Percentiles rank a stretch among this genome's conserved stretches.
These are phyloP conservation scores for Raja brachyura DNA, from an alignment of 2,113 vertebrate species.

Conservation along the genomic window DNA sequence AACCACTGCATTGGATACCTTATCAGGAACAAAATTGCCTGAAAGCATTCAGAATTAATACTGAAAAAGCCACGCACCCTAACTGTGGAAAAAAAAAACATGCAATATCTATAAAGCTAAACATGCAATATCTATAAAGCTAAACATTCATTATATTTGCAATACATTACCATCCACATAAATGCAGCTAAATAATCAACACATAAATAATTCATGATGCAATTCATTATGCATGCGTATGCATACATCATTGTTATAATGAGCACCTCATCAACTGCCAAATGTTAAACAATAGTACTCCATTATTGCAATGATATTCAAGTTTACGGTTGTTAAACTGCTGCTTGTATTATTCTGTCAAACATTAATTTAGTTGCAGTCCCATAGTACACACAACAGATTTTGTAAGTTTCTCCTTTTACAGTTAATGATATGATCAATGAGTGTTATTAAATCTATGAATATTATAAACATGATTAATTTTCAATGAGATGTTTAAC, in stretches of 20 bases:
- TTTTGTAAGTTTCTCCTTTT: constrained; percentile 70
- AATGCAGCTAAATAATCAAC: constrained; percentile 99
- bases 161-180: constrained; percentile 99
- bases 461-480: constrained; percentile 97
- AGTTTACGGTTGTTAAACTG: constrained; percentile 99
- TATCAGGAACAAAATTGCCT: constrained; percentile 34
- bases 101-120: constrained; percentile 90
- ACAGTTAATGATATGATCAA: constrained; percentile 82
- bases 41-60: constrained; percentile 34
- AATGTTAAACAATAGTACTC: constrained; percentile 91
- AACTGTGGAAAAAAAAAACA: constrained; percentile 67
- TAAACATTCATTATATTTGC: constrained; percentile 95
- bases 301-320: constrained; percentile 81
- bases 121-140: constrained; percentile 86
- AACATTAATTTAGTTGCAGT: constrained; percentile 85
- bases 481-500: constrained; percentile 80
- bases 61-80: constrained; percentile 31
- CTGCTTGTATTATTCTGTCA: constrained; percentile 98
- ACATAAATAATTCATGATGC: constrained; percentile 99
- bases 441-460: constrained; percentile 82
- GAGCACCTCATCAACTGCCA: constrained; percentile 97
- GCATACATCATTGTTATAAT: constrained; percentile 79
- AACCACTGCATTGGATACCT: constrained; percentile 43
- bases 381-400: constrained; percentile 66
- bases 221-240: constrained; percentile 98